These are phyloP conservation scores for Manduca sexta DNA, from an alignment of 1,140 invertebrate genomes.

Conservation along the genomic window DNA sequence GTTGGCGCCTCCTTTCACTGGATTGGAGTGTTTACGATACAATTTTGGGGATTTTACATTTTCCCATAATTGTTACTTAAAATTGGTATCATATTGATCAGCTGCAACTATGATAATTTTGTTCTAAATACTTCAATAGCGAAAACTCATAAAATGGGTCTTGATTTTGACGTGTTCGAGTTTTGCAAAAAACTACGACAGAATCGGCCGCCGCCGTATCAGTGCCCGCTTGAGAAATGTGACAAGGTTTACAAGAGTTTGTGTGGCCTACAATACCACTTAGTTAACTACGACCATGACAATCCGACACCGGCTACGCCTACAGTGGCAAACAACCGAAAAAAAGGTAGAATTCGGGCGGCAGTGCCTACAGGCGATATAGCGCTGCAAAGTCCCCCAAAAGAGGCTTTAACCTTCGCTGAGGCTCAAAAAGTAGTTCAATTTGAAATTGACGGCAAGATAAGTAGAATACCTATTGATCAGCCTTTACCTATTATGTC, in stretches of 20 bases:
- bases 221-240: slow-evolving; percentile 88
- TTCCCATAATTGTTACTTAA: neutral
- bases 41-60: neutral
- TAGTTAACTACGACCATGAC: slow-evolving; percentile 89
- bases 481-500: slow-evolving; percentile 77
- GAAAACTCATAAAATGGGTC: slow-evolving; percentile 73
- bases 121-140: neutral
- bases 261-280: slow-evolving; percentile 88
- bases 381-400: slow-evolving; percentile 67
- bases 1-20: neutral
- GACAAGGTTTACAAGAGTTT: slow-evolving; percentile 90
- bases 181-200: slow-evolving; percentile 87
- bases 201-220: slow-evolving; percentile 86
- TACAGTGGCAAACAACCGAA: slow-evolving; percentile 62
- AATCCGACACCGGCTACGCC: slow-evolving; percentile 75
- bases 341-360: slow-evolving; percentile 68
- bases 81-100: too few relatives aligned
- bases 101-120: too few relatives aligned
- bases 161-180: slow-evolving; percentile 88
- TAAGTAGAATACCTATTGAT: slow-evolving; percentile 75
- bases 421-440: slow-evolving; percentile 89
- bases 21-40: neutral
- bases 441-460: slow-evolving; percentile 86
- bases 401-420: slow-evolving; percentile 81
- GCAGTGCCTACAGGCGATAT: slow-evolving; percentile 67